phyloP scores from a whole-genome alignment of 2,113 vertebrate species.

The Catharus fuscescens region DNA sequence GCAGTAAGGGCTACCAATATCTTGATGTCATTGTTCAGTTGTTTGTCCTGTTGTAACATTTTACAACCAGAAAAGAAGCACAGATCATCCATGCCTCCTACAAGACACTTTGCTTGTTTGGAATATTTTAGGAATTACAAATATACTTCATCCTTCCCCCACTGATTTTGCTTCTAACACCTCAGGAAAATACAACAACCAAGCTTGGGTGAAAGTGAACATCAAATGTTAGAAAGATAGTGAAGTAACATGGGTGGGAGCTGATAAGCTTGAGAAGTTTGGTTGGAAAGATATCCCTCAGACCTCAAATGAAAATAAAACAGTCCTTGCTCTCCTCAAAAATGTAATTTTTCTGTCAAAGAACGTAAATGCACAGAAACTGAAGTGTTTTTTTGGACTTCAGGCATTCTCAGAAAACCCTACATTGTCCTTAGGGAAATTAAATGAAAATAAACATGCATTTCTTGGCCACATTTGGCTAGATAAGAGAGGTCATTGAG shows the following conservation, averaged over 20 bases:
- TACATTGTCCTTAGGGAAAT: background rate
- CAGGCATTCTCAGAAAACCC: background rate
- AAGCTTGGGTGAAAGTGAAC: background rate
- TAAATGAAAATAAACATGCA: background rate
- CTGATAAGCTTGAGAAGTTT: background rate
- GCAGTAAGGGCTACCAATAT: background rate
- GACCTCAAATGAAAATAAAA: rapidly evolving
- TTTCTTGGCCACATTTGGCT: background rate
- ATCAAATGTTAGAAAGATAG: background rate
- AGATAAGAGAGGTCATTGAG: background rate
- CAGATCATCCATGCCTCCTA: background rate
- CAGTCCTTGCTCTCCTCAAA: background rate
- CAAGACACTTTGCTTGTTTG: background rate
- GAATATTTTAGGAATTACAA: background rate
- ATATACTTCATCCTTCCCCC: background rate
- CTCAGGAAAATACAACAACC: rapidly evolving
- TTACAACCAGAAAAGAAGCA: background rate
- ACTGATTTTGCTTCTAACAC: background rate
- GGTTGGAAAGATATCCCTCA: background rate
- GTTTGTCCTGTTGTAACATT: background rate
- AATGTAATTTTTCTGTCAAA: background rate
- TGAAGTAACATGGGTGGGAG: background rate
- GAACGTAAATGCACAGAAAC: background rate
- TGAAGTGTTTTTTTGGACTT: background rate
- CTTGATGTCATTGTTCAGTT: background rate